Base-by-base conservation (phyloP, 2,888 invertebrate genomes). In the Aethes cnicana region DNA sequence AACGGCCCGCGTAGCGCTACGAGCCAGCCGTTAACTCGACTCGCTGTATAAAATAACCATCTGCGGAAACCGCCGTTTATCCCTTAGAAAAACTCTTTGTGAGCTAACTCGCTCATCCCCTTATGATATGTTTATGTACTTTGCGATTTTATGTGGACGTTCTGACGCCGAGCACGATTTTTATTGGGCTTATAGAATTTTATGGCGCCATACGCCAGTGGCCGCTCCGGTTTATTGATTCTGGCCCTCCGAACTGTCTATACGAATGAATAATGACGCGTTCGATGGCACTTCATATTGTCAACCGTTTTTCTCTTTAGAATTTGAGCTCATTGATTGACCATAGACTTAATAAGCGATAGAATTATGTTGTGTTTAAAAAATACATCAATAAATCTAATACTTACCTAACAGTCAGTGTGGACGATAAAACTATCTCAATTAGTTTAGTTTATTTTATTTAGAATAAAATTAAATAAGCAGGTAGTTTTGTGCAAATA, bases 101-200 rank as follows among this genome's bases (percentile, higher is more conserved):
- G 83, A 71, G 81, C 83, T 84, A 85, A 82, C 85, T 82, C 79
- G 79, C 70, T 79, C 77, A 77, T 78, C 84, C 83, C 78, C 86
- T 88, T 88, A 89, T 87, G 87, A 88, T 88, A 89, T 88, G 89
- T 89, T 88, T 89, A 88, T 87, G 88, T 88, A 87, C 87, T 87
- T 84, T 82, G 74, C 80, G 87, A 87, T 88, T 88, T 89, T 88
- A 89, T 88, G 87, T 81, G 88, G 80, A 80, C 84, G 84, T 88
- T 88, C 84, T 81, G 77, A 88, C 84, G 85, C 88, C 62, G 69
- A 76, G 87, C 88, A 88, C 88, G 88, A 86, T 78, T 87, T 88
- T 89, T 89, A 88, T 88, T 84, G 85, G 81, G 81, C 79, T 88
- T 87, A 87, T 88, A 89, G 87, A 88, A 87, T 89, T 88, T 89